Evolutionary conservation across 2,113 vertebrate genomes (phyloP), one percentile per base, ranked within the genome.

Genomic region (Vulpes lagopus): DNA sequence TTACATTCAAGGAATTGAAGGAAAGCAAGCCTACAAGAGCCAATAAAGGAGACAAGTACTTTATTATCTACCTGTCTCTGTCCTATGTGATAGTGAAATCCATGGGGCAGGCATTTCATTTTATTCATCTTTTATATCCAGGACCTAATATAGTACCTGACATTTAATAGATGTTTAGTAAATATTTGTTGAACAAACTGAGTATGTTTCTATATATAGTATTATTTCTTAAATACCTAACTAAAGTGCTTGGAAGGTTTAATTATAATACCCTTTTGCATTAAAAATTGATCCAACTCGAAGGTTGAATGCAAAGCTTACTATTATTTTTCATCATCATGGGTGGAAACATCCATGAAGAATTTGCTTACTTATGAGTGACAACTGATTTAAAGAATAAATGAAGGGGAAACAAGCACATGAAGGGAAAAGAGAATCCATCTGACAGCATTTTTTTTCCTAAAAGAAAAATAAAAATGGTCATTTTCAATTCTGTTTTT

Each of bases 381-480:
- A 96, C 35, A 96, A 85, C 4, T 82, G 74, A 85, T 96, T 22
- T 92, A 81, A 81, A 88, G 59, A 93, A 96, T 11, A 97, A 90
- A 97, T 60, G 81, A 96, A 91, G 30, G 17, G 22, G 64, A 94
- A 95, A 94, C 0, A 76, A 96, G 12, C 55, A 85, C 3, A 81
- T 57, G 19, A 96, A 74, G 30, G 55, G 30, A 93, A 94, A 89
- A 95, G 23, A 81, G 59, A 96, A 94, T 65, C 16, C 27, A 67
- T 8, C 3, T 62, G 69, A 94, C 4, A 62, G 67, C 4, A 73
- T 51, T 57, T 81, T 93, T 65, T 43, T 73, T 30, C 49, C 60
- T 81, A 20, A 25, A 88, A 73, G 57, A 95, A 94, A 96, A 96
- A 95, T 11, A 67, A 15, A 89, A 97, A 94, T 60, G n/a, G n/a